phyloP scores from a whole-genome alignment of 2,888 invertebrate species.

The Macrosiphum euphorbiae region DNA sequence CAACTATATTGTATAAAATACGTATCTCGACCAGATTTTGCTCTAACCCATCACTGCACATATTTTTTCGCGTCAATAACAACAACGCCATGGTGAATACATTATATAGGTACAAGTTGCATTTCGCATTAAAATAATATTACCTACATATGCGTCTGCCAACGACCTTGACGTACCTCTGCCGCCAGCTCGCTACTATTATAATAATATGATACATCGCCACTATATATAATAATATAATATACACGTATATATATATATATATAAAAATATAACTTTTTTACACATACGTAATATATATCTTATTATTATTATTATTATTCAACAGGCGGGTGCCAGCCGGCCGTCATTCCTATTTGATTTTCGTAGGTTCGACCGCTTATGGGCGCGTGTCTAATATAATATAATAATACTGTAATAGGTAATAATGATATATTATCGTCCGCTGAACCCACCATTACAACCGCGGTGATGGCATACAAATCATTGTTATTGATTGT shows the following conservation, averaged over 20 bases:
- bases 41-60: background rate
- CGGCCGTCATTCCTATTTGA: background rate
- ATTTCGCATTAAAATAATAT: slow-evolving; percentile 1
- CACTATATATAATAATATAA: background rate
- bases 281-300: background rate
- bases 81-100: slow-evolving; percentile 12
- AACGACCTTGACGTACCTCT: slow-evolving; percentile 11
- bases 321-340: background rate
- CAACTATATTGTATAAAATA: background rate
- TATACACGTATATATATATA: no score
- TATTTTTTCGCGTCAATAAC: background rate
- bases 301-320: background rate
- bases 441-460: background rate
- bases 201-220: background rate
- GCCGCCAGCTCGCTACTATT: background rate
- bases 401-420: background rate
- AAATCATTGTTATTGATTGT: background rate
- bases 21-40: background rate
- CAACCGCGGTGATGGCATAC: background rate
- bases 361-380: background rate
- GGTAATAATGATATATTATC: background rate
- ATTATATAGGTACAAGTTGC: slow-evolving; percentile 1
- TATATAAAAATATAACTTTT: background rate
- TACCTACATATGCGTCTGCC: slow-evolving; percentile 4
- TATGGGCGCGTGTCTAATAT: background rate